Base-by-base conservation (phyloP, 2,888 invertebrate genomes). In the Cerastoderma edule region DNA sequence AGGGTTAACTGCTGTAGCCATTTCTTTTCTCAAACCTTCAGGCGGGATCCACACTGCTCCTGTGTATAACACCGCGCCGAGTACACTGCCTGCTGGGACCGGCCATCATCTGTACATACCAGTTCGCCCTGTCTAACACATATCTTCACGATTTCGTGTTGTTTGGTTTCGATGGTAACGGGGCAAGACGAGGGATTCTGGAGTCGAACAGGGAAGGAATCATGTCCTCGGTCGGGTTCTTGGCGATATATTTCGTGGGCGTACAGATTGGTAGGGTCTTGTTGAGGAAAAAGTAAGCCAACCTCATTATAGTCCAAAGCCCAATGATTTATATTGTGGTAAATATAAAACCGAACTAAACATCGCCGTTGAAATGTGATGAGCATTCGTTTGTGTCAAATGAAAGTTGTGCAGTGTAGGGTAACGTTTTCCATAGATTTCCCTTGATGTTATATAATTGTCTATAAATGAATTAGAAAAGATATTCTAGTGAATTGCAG, bases 191-290 rank as follows among this genome's bases (percentile, higher is more conserved):
- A 48, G 94, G 94, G 70, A 93, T 97, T 57, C 81, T 98, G 5
- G 93, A 95, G 33, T 96, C 98, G 0, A 99, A 99, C 93, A 95
- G 96, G 72, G 99, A 99, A 94, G 99, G 99, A 0, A 93, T 99
- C 46, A 94, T 95, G 22, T 98, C 98, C 0, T 94, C 95, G 30
- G 93, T 96, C 0, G 99, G 99, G 1, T 98, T 97, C 92, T 93
- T 97, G 0, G 95, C 96, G 0, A 93, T 99, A 6, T 98, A 97
- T 92, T 94, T 98, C 73, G 94, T 95, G 77, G 95, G 96, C 33
- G 95, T 88, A 19, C 82, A 84, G 56, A 50, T 89, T 53, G 90
- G 90, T 8, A 54, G 35, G n/a, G 67, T 80, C 16, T 57, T 89
- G 0, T 68, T 85, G 72, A 68, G 68, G 33, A 78, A 80, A 50